phyloP scores from a whole-genome alignment of 2,797 vertebrate genomes.

The Pseudomugil gertrudae region DNA sequence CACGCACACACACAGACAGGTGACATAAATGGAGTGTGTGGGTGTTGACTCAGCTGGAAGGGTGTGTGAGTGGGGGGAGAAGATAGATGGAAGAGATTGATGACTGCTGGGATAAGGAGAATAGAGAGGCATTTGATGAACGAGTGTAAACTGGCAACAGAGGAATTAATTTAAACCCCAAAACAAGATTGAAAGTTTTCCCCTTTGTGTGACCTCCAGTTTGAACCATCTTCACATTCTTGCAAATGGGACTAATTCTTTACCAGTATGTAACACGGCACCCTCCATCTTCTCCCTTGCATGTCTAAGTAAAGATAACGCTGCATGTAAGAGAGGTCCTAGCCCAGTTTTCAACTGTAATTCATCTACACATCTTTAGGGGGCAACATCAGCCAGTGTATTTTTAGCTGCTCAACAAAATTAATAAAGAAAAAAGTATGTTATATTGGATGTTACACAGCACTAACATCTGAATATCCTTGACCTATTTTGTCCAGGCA shows the following conservation, averaged over 20 bases:
- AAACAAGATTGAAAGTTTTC: constrained; percentile 75
- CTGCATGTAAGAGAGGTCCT: not conserved
- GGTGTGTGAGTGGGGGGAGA: constrained; percentile 46
- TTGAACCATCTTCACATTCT: constrained; percentile 50
- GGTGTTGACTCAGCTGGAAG: constrained; percentile 85
- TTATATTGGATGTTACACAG: constrained; percentile 13
- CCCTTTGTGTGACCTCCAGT: constrained; percentile 75
- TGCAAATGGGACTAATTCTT: constrained; percentile 37
- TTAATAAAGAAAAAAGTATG: constrained; percentile 34
- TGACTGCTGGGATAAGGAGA: constrained; percentile 73
- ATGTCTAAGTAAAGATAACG: constrained; percentile 13
- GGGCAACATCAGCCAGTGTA: constrained; percentile 73
- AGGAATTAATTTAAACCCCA: constrained; percentile 81
- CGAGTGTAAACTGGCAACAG: constrained; percentile 81
- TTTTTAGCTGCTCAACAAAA: constrained; percentile 23
- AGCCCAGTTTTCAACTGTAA: constrained; percentile 45
- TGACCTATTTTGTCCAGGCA: constrained; percentile 50
- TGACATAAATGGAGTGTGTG: constrained; percentile 79
- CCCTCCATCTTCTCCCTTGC: constrained; percentile 12
- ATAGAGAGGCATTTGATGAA: constrained; percentile 83
- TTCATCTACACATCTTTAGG: constrained; percentile 72
- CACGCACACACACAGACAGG: constrained; percentile 48
- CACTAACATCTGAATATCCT: constrained; percentile 33
- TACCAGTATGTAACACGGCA: constrained; percentile 37
- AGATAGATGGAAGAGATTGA: constrained; percentile 77